A percentile compares a stretch with the other conserved stretches of the same genome.
Evolutionary conservation across 2,797 vertebrate genomes (phyloP).

Genomic region (Spondyliosoma cantharus): DNA sequence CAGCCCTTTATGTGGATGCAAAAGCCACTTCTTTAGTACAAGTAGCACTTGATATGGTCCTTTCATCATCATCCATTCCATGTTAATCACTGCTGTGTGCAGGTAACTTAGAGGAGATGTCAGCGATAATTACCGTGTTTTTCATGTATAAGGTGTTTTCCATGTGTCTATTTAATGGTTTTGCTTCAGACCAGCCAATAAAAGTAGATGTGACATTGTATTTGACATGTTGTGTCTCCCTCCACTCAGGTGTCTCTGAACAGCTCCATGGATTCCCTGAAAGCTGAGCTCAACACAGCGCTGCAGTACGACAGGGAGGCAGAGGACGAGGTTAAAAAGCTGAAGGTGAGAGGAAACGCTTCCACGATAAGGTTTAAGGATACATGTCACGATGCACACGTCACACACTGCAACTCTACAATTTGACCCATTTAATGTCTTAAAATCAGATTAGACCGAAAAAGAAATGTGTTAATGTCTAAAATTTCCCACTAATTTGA

Average conservation of each 20-base stretch:
- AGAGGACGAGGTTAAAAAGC: constrained; percentile 90
- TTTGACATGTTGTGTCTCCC: constrained; percentile 24
- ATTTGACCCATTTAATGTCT: neutral
- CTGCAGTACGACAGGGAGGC: constrained; percentile 87
- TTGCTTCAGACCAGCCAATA: neutral
- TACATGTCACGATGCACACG: neutral
- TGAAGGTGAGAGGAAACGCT: constrained; percentile 84
- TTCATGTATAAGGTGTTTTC: neutral
- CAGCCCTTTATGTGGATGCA: neutral
- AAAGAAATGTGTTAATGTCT: too few relatives aligned
- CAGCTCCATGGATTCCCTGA: constrained; percentile 88
- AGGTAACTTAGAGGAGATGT: neutral
- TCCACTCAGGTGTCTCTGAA: constrained; percentile 85
- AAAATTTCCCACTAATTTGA: neutral
- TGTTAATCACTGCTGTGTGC: neutral
- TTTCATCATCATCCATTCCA: neutral
- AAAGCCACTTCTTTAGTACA: neutral
- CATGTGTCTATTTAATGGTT: neutral
- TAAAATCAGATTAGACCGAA: neutral
- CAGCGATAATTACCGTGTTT: neutral
- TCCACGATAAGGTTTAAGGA: neutral
- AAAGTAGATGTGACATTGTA: neutral
- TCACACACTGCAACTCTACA: neutral
- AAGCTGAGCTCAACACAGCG: constrained; percentile 87
- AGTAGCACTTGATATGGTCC: neutral